These are phyloP conservation scores for Camponotus pennsylvanicus DNA, from an alignment of 1,140 invertebrate species.

Conservation along the genomic window DNA sequence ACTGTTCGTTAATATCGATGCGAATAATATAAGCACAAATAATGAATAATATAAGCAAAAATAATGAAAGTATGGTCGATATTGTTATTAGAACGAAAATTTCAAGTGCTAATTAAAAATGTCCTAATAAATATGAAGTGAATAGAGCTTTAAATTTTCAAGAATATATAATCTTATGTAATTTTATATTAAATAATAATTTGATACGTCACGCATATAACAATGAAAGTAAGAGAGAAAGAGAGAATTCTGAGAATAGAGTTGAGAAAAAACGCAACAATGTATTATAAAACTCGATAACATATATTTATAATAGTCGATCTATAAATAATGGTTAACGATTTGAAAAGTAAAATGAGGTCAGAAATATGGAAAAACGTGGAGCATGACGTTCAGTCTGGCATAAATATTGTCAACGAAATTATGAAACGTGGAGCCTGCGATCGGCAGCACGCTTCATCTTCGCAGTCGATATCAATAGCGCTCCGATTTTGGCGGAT, in stretches of 20 bases:
- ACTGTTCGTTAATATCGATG: neutral
- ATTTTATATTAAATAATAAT: conserved; percentile 6
- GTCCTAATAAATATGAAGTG: conserved; percentile 10
- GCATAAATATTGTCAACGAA: conserved; percentile 47
- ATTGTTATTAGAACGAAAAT: conserved; percentile 36
- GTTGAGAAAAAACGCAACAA: neutral
- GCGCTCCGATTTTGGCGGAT: conserved; percentile 40
- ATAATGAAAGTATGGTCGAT: neutral
- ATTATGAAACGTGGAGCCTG: conserved; percentile 36
- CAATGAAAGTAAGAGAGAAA: neutral
- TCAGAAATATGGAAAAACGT: neutral
- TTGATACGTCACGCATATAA: conserved; percentile 2
- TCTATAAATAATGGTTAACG: neutral
- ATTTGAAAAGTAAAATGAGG: conserved; percentile 6
- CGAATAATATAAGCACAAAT: neutral
- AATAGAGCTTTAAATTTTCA: neutral
- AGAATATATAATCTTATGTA: neutral
- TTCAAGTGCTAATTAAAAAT: conserved; percentile 52
- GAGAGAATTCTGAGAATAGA: neutral
- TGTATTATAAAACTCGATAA: conserved; percentile 18
- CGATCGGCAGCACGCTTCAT: conserved; percentile 55
- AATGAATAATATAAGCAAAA: neutral
- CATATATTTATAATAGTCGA: neutral
- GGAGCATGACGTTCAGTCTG: neutral
- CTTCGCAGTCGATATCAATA: conserved; percentile 39